Percentiles rank a stretch among this genome's conserved stretches.
phyloP scores from a whole-genome alignment of 2,888 invertebrate genomes.

The Cantharis lateralis region DNA sequence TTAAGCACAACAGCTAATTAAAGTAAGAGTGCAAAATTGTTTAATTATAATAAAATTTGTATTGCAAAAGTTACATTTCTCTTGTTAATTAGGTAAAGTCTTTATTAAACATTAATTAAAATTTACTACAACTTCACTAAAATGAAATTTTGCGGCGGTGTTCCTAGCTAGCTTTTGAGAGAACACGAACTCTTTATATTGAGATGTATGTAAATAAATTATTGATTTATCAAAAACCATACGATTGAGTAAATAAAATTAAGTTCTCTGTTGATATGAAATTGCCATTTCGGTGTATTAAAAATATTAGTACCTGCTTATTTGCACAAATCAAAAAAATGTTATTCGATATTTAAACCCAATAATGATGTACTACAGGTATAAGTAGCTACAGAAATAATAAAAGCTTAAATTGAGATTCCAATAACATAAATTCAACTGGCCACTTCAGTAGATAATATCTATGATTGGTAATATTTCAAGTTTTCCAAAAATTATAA shows the following conservation, averaged over 20 bases:
- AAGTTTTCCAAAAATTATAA: no score
- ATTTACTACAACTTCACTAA: conserved; percentile 1
- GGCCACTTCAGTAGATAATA: background rate
- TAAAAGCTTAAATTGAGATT: background rate
- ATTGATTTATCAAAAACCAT: background rate
- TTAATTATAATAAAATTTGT: conserved; percentile 1
- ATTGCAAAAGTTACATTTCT: background rate
- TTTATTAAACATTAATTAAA: conserved; percentile 4
- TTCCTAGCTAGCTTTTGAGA: background rate
- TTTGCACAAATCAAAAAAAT: background rate
- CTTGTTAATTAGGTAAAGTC: conserved; percentile 2
- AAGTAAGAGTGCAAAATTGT: background rate
- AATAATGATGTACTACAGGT: background rate
- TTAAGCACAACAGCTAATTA: background rate
- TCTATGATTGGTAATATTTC: background rate
- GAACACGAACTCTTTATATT: background rate
- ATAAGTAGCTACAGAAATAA: background rate
- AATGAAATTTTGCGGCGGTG: background rate
- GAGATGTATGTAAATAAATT: background rate
- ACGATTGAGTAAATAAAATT: background rate
- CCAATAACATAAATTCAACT: background rate
- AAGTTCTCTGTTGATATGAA: background rate
- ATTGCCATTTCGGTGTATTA: background rate
- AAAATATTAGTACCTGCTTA: background rate
- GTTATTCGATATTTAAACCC: background rate